Evolutionary conservation across 2,797 vertebrate species (phyloP).

Genomic region (Melanotaenia maccullochi): DNA sequence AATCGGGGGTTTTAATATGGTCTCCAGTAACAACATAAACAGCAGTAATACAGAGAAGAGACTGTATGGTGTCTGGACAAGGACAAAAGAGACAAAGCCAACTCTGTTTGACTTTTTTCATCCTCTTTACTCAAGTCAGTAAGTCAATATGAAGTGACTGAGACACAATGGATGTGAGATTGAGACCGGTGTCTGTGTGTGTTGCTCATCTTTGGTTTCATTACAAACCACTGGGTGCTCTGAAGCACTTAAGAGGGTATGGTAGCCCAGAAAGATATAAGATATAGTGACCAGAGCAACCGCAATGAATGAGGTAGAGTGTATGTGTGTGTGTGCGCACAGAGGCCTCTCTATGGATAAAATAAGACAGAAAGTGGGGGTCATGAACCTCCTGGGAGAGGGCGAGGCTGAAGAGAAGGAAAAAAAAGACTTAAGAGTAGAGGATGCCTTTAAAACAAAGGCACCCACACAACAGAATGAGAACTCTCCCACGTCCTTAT

Average conservation of each 20-base stretch:
- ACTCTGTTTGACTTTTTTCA: slow-evolving; percentile 71
- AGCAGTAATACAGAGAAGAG: slow-evolving; percentile 12
- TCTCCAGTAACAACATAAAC: slow-evolving; percentile 52
- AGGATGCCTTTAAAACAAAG: slow-evolving; percentile 44
- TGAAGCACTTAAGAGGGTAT: slow-evolving; percentile 60
- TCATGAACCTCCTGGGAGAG: slow-evolving; percentile 49
- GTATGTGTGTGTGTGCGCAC: slow-evolving; percentile 1
- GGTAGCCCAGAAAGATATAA: slow-evolving; percentile 64
- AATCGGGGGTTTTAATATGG: slow-evolving; percentile 14
- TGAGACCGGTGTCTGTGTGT: slow-evolving; percentile 18
- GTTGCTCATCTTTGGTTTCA: slow-evolving; percentile 60
- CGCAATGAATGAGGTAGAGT: slow-evolving; percentile 17
- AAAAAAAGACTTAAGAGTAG: slow-evolving; percentile 29
- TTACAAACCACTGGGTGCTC: slow-evolving; percentile 64
- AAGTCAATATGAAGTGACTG: slow-evolving; percentile 69
- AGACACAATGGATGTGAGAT: slow-evolving; percentile 52
- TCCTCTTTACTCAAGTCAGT: slow-evolving; percentile 67
- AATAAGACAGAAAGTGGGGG: slow-evolving; percentile 34
- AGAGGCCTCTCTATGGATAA: slow-evolving; percentile 39
- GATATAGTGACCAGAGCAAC: slow-evolving; percentile 75
- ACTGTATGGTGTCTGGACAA: slow-evolving; percentile 54
- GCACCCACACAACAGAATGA: slow-evolving; percentile 37
- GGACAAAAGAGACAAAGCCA: slow-evolving; percentile 72
- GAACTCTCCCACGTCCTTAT: slow-evolving; percentile 58
- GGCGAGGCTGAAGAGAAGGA: slow-evolving; percentile 27